Base-by-base conservation (phyloP, 2,797 vertebrate genomes). In the Sebastes hubbsi region DNA sequence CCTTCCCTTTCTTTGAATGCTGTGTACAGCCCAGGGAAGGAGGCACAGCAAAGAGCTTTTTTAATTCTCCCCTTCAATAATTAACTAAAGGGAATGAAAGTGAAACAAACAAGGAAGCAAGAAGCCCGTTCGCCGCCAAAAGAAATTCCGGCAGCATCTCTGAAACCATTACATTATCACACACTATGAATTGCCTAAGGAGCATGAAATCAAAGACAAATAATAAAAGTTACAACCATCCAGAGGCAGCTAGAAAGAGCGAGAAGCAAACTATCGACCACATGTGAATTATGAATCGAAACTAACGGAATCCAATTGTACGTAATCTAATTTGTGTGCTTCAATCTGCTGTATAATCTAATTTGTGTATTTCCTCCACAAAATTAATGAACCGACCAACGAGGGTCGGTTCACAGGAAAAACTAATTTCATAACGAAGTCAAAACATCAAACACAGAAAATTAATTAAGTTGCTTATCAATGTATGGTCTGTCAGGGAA, bases 381-480 rank as follows among this genome's bases (percentile, higher is more conserved):
- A 91, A 95, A 95, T 95, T 90, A 95, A 93, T 93, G 92, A 92
- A 87, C 73, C 77, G 62, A 88, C 86, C 71, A 86, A 90, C 66
- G 85, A 85, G 75, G 77, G 77, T 84, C 29, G 80, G 64, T 78
- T 86, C 72, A 83, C 52, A 71, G 73, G 20, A 75, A 14, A 88
- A 92, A 88, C 79, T 88, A 68, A 87, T 91, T 94, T 88, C 24
- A 77, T 93, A 92, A 95, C 92, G 88, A 94, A 95, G 93, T 93
- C 84, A 90, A 93, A 94, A 92, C 89, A 90, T 93, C 89, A 94
- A 95, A 96, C 94, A 94, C 92, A 93, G 90, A 75, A 62, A 95
- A 94, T 94, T 92, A 95, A 96, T 95, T 93, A 94, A 92, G 92
- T 91, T 89, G 91, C 94, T 95, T 95, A 95, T 95, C 94, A 94